Percentiles rank a stretch among this genome's conserved stretches.
Evolutionary conservation across 92 coral and sea anemone genomes (phyloP).

Genomic region (Micromussa lordhowensis): DNA sequence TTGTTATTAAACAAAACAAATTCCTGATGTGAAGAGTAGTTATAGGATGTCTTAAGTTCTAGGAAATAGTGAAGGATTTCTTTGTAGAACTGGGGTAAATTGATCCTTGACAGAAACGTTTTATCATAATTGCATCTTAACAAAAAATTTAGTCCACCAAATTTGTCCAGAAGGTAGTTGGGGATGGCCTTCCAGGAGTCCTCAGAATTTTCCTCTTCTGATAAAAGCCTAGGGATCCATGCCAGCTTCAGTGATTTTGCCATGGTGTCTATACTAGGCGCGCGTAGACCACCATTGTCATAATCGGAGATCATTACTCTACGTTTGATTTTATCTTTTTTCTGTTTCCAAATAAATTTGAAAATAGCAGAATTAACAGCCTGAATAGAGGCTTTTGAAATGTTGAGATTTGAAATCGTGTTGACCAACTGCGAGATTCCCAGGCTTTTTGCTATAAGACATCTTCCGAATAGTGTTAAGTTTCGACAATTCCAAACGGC

Average conservation of each 20-base stretch:
- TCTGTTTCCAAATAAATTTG: not conserved
- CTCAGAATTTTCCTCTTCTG: not conserved
- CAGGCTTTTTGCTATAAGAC: not conserved
- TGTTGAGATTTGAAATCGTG: no score
- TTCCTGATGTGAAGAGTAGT: no score
- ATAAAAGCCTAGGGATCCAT: not conserved
- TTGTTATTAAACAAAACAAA: constrained; percentile 4
- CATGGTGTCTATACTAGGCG: not conserved
- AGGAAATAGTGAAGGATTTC: no score
- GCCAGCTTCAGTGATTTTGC: not conserved
- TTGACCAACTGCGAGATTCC: no score
- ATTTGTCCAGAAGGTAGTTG: not conserved
- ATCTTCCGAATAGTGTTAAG: not conserved
- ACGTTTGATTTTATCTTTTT: not conserved
- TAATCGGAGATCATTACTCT: constrained; percentile 1
- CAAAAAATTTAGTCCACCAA: not conserved
- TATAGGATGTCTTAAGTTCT: no score
- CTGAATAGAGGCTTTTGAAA: not conserved
- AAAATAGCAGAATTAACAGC: not conserved
- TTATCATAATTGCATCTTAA: not conserved
- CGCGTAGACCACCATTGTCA: not conserved
- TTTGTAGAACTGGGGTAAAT: no score
- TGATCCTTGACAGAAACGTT: not conserved
- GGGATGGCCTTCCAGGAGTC: not conserved
- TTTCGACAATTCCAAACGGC: not conserved